Conservation (phyloP, 2,797 vertebrate genomes). For the Tamandua tetradactyla region DNA sequence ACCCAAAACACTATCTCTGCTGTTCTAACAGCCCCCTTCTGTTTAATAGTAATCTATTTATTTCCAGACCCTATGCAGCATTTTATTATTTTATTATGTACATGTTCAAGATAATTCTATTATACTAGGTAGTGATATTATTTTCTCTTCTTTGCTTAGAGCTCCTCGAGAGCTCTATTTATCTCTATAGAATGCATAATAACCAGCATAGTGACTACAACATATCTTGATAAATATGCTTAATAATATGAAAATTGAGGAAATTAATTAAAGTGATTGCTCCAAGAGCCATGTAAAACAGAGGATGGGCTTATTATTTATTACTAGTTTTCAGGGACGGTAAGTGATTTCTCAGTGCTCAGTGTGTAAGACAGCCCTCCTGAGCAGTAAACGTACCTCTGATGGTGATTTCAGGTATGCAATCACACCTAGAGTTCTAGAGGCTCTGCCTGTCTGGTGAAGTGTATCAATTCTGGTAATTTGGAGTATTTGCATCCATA, state of each 20-base stretch:
- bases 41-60: background rate
- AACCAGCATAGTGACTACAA: background rate
- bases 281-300: background rate
- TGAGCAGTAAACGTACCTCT: background rate
- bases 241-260: background rate
- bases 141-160: background rate
- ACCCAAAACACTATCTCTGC: background rate
- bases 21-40: background rate
- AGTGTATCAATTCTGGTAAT: background rate
- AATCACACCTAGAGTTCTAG: background rate
- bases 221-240: background rate
- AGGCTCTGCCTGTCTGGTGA: background rate
- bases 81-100: background rate
- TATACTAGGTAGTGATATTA: background rate
- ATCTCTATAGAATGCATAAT: background rate
- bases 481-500: background rate
- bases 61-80: background rate
- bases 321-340: background rate
- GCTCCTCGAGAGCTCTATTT: background rate
- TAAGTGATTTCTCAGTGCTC: background rate
- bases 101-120: background rate
- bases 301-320: background rate
- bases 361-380: background rate
- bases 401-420: background rate
- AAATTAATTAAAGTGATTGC: background rate